Evolutionary conservation across 2,888 invertebrate species (phyloP), one percentile per base, ranked within the genome.

Genomic region (Tortricodes alternella): DNA sequence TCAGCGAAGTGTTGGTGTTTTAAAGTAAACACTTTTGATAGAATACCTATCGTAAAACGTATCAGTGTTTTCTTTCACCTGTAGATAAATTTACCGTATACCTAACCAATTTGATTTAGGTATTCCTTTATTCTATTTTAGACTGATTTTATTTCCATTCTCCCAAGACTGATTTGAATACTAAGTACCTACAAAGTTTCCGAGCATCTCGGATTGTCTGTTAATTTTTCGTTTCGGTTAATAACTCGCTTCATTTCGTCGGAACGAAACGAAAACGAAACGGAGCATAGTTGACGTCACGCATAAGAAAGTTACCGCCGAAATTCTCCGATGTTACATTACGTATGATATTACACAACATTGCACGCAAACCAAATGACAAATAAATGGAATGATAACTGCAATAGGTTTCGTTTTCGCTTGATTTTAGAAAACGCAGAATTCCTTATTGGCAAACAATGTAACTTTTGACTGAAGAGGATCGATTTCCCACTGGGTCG

Each of bases 301-400:
- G 46, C 46, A 52, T 44, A 48, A 46, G 53, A 53, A 53, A 53
- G 46, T 53, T 53, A 46, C 13, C 38, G 53, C 32, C 46, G 15
- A 19, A 27, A 29, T 18, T 18, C 0, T 11, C 24, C 23, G 24
- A 35, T 23, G 11, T 35, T 35, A 32, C 18, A 27, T 43, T 27
- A 18, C 43, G 43, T 27, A 7, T 27, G 27, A 27, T 27, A n/a
- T 9, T n/a, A n/a, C n/a, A n/a, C n/a, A n/a, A n/a, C n/a, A n/a
- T n/a, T n/a, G n/a, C n/a, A n/a, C n/a, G n/a, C n/a, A n/a, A n/a
- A n/a, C n/a, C n/a, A n/a, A n/a, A n/a, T n/a, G n/a, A n/a, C n/a
- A n/a, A n/a, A n/a, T n/a, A n/a, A n/a, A n/a, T n/a, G n/a, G n/a
- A n/a, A n/a, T n/a, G n/a, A n/a, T n/a, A n/a, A n/a, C n/a, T n/a